Evolutionary conservation across 2,113 vertebrate species (phyloP).

Genomic region (Poicephalus meyeri): DNA sequence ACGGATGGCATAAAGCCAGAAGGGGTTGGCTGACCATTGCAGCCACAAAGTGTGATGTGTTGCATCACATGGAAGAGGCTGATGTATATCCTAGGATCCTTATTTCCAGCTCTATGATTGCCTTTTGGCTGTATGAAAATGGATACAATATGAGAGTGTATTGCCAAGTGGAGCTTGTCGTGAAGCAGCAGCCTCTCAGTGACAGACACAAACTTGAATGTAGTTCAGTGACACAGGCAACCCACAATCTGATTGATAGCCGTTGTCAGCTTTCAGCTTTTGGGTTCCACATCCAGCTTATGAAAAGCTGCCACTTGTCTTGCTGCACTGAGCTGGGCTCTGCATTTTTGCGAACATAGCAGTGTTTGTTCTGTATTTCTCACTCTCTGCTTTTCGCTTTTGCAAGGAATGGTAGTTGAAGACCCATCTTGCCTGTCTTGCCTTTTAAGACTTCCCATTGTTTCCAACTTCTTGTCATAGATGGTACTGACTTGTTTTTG

Average conservation of each 20-base stretch:
- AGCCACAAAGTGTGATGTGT: background rate
- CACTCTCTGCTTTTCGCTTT: background rate
- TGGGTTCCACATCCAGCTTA: background rate
- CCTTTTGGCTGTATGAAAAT: background rate
- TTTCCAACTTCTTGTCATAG: background rate
- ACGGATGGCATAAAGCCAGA: background rate
- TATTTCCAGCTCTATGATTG: background rate
- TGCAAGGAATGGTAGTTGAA: background rate
- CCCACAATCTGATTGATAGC: accelerated
- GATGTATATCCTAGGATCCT: background rate
- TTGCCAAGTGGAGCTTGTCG: background rate
- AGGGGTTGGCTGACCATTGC: background rate
- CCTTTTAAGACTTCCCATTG: background rate
- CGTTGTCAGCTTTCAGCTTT: background rate
- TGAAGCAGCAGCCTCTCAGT: background rate
- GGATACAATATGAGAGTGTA: accelerated
- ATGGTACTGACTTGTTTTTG: background rate
- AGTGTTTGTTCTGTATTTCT: background rate
- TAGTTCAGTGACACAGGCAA: background rate
- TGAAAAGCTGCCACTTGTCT: background rate
- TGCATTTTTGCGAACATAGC: background rate
- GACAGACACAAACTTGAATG: background rate
- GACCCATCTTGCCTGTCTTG: background rate
- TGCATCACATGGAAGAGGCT: background rate
- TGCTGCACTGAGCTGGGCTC: background rate